These are phyloP conservation scores for Recurvirostra avosetta DNA, from an alignment of 2,113 vertebrate genomes.

Conservation along the genomic window DNA sequence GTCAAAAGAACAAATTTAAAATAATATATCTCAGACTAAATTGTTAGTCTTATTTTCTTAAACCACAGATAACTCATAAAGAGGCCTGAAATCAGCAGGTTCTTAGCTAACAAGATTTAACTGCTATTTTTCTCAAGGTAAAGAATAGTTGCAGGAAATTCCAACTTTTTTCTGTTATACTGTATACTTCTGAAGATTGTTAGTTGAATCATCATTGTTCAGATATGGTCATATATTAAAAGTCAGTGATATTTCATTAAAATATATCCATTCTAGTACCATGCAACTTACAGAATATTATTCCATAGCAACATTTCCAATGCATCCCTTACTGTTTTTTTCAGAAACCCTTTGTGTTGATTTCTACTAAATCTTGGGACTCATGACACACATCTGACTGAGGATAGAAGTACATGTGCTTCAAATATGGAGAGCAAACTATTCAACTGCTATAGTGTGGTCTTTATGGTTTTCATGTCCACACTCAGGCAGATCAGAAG, in stretches of 20 bases:
- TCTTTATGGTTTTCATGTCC: background rate
- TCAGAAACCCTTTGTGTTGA: background rate
- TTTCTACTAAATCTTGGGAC: background rate
- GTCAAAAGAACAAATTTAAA: background rate
- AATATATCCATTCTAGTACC: background rate
- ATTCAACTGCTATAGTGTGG: background rate
- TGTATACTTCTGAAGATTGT: background rate
- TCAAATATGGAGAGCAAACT: background rate
- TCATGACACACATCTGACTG: background rate
- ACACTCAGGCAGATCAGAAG: background rate
- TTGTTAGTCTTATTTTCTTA: background rate
- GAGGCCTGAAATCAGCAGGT: background rate
- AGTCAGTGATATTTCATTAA: background rate
- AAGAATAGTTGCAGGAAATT: background rate
- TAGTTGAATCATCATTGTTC: background rate
- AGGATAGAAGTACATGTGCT: background rate
- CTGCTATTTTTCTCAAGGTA: background rate
- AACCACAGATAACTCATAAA: background rate
- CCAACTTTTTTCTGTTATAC: background rate
- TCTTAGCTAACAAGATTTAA: background rate
- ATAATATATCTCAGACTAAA: background rate
- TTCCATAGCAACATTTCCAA: background rate
- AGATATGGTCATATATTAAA: background rate
- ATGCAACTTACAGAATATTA: background rate
- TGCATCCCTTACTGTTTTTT: background rate